Percentiles rank a stretch among this genome's conserved stretches.
phyloP scores from a whole-genome alignment of 1,140 invertebrate genomes.

The Listronotus oregonensis region DNA sequence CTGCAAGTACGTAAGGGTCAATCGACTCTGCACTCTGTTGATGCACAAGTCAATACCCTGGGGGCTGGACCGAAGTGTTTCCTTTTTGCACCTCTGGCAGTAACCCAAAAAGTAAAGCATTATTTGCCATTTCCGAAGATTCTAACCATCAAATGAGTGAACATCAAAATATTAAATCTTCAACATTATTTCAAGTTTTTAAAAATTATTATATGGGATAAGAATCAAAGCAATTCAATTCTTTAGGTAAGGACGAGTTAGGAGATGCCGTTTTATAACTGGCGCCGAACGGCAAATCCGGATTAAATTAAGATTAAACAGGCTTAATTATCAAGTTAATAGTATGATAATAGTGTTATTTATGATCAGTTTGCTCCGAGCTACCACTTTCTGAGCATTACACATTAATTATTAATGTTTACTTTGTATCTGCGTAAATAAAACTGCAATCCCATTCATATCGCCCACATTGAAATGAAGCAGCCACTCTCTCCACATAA shows the following conservation, averaged over 20 bases:
- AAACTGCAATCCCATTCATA: constrained; percentile 9
- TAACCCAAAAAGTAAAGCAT: too few relatives aligned
- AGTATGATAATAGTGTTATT: constrained; percentile 43
- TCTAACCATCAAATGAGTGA: too few relatives aligned
- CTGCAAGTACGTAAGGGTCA: too few relatives aligned
- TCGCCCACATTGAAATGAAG: constrained; percentile 13
- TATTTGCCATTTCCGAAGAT: too few relatives aligned
- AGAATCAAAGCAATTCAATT: too few relatives aligned
- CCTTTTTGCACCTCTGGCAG: too few relatives aligned
- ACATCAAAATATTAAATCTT: too few relatives aligned
- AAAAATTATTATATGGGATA: too few relatives aligned
- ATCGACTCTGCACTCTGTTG: too few relatives aligned
- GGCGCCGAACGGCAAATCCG: constrained; percentile 42
- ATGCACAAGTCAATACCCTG: too few relatives aligned
- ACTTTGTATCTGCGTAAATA: constrained; percentile 10
- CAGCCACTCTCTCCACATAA: constrained; percentile 5
- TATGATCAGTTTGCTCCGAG: constrained; percentile 29
- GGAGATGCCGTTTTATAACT: constrained; percentile 20
- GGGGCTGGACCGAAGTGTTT: too few relatives aligned
- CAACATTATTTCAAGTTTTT: too few relatives aligned
- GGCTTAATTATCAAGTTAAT: constrained; percentile 44
- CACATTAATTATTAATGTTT: constrained; percentile 35
- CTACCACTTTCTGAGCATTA: constrained; percentile 29
- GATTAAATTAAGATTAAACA: constrained; percentile 46
- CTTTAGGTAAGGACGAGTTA: constrained; percentile 6